Conservation (phyloP, 1,140 invertebrate genomes). For the Platyscapa corneri region DNA sequence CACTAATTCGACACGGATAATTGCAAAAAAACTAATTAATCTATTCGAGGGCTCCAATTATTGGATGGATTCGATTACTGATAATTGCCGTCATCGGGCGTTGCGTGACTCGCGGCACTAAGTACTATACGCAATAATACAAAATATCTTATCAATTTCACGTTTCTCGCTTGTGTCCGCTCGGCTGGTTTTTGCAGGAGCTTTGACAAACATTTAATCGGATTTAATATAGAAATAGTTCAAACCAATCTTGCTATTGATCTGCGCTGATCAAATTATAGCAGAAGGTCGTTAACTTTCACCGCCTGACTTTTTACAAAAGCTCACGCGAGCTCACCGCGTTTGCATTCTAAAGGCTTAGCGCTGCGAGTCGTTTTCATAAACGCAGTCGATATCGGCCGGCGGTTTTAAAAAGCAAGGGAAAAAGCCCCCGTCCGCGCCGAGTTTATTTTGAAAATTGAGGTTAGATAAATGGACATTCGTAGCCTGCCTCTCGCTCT, state of each 20-base stretch:
- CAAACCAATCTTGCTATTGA: neutral
- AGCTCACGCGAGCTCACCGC: neutral
- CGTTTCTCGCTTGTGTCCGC: neutral
- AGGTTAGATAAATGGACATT: conserved; percentile 44
- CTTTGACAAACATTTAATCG: neutral
- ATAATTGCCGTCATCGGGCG: neutral
- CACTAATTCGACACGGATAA: no score
- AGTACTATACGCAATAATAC: neutral
- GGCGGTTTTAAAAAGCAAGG: neutral
- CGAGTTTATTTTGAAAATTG: conserved; percentile 43
- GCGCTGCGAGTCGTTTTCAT: neutral
- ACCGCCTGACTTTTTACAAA: neutral
- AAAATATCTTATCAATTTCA: conserved; percentile 3
- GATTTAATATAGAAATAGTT: neutral
- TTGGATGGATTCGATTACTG: neutral
- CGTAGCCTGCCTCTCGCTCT: neutral
- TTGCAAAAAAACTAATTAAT: no score
- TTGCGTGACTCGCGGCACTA: neutral
- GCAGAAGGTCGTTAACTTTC: neutral
- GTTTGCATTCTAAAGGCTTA: neutral
- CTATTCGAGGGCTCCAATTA: no score
- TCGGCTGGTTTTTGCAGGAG: neutral
- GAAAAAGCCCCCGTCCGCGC: neutral
- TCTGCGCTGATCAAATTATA: neutral
- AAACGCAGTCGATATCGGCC: neutral